Evolutionary conservation across 2,888 invertebrate genomes (phyloP), one percentile per base, ranked within the genome.

Genomic region (Eupithecia insigniata): DNA sequence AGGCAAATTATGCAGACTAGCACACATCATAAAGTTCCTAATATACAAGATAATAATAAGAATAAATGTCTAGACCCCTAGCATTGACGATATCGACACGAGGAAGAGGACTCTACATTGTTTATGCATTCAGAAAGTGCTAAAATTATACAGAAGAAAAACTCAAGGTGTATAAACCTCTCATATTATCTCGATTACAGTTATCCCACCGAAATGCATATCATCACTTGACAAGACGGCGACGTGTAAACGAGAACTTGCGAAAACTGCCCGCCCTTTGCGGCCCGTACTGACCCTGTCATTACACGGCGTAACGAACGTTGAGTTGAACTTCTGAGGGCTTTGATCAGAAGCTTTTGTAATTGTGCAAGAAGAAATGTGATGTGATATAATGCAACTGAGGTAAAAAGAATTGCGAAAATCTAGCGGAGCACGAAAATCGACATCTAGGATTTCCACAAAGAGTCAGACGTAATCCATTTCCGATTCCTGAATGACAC

Each of bases 161-260:
- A 16, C 6, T 14, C 5, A 28, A 28, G 4, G 12, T 60, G 32
- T 10, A 34, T 32, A n/a, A n/a, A 34, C 1, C 1, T 1, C 14
- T 7, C 36, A 74, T 58, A 75, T 79, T 80, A 84, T 83, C 85
- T 76, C 80, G 79, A 83, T 82, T 82, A 76, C 72, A 77, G 82
- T 87, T 89, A 87, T 87, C 87, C 84, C 80, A 82, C 86, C 88
- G 78, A 89, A 90, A 88, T 85, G 64, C 22, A 64, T 60, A 60
- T 60, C 76, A 80, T 79, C 83, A 78, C 83, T 77, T 86, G 88
- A 89, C 87, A 89, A 84, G 83, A 84, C 79, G 82, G 79, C 82
- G 85, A 86, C 87, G 84, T 85, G 86, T 85, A 83, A 85, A 83
- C 80, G 85, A 85, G 87, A 86, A 80, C 82, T 82, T 78, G 78